Evolutionary conservation across 2,888 invertebrate genomes (phyloP).

Genomic region (Drosophila bunnanda): DNA sequence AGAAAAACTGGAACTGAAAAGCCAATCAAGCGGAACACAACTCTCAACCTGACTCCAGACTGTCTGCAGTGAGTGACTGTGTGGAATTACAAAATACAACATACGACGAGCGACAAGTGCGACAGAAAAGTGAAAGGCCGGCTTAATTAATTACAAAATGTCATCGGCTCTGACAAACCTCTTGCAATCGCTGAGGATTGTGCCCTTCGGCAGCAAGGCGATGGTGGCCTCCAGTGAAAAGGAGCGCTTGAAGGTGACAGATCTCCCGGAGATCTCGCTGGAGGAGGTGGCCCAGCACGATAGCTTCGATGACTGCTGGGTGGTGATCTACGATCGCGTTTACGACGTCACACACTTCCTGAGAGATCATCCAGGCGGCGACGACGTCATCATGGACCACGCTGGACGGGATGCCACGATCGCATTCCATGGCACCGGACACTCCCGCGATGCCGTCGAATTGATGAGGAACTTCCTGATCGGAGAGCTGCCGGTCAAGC

Average conservation of each 20-base stretch:
- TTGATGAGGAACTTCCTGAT: constrained; percentile 90
- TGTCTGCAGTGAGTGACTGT: constrained; percentile 12
- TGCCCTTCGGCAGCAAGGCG: constrained; percentile 50
- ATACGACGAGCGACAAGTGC: constrained; percentile 3
- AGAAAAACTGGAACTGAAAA: constrained; percentile 53
- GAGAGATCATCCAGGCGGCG: constrained; percentile 92
- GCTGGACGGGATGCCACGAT: constrained; percentile 94
- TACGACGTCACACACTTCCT: constrained; percentile 93
- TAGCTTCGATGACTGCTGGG: constrained; percentile 91
- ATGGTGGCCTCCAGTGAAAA: constrained; percentile 50
- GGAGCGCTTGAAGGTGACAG: constrained; percentile 31
- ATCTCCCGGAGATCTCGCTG: constrained; percentile 86
- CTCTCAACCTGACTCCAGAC: constrained; percentile 35
- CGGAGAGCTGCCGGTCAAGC: constrained; percentile 90
- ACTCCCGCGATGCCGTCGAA: constrained; percentile 88
- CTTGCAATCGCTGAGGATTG: constrained; percentile 75
- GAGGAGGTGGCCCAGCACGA: constrained; percentile 92
- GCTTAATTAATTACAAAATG: constrained; percentile 55
- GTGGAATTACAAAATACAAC: constrained; percentile 26
- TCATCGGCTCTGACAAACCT: constrained; percentile 75
- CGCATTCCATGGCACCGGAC: constrained; percentile 92
- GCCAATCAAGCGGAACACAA: constrained; percentile 31
- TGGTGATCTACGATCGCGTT: constrained; percentile 93
- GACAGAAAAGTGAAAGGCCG: constrained; percentile 64
- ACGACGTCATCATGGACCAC: constrained; percentile 92